phyloP scores from a whole-genome alignment of 2,888 invertebrate genomes.

The Pollenia labialis region DNA sequence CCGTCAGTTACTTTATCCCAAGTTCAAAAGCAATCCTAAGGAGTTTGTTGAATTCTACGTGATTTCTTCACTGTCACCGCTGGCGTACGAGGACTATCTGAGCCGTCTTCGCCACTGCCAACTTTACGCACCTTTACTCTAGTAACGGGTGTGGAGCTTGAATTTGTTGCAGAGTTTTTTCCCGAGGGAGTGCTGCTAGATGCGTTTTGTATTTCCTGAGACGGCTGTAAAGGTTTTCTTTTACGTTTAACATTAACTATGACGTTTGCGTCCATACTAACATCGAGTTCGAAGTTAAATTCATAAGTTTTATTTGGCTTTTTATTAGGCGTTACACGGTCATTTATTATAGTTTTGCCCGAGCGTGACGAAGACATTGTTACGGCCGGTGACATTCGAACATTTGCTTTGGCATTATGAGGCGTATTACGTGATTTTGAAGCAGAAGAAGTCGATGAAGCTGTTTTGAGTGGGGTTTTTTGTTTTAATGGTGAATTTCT shows the following conservation, averaged over 20 bases:
- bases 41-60: conserved; percentile 47
- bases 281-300: conserved; percentile 83
- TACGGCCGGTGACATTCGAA: conserved; percentile 80
- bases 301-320: conserved; percentile 82
- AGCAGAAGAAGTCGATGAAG: conserved; percentile 41
- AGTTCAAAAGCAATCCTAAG: conserved; percentile 6
- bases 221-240: conserved; percentile 77
- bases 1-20: not conserved
- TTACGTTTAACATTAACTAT: conserved; percentile 83
- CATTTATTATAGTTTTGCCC: conserved; percentile 83
- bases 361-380: conserved; percentile 75
- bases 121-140: conserved; percentile 80
- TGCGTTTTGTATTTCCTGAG: conserved; percentile 31
- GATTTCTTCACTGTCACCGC: conserved; percentile 79
- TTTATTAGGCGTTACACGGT: conserved; percentile 81
- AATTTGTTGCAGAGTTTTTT: conserved; percentile 20
- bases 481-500: conserved; percentile 60
- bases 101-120: conserved; percentile 67
- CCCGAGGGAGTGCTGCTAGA: conserved; percentile 41
- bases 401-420: conserved; percentile 75
- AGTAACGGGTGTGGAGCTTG: conserved; percentile 77
- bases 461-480: conserved; percentile 40
- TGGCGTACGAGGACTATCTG: conserved; percentile 78
- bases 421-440: conserved; percentile 74
- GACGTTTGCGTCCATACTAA: conserved; percentile 84